Evolutionary conservation across 1,140 invertebrate genomes (phyloP).

Genomic region (Drosophila virilis): DNA sequence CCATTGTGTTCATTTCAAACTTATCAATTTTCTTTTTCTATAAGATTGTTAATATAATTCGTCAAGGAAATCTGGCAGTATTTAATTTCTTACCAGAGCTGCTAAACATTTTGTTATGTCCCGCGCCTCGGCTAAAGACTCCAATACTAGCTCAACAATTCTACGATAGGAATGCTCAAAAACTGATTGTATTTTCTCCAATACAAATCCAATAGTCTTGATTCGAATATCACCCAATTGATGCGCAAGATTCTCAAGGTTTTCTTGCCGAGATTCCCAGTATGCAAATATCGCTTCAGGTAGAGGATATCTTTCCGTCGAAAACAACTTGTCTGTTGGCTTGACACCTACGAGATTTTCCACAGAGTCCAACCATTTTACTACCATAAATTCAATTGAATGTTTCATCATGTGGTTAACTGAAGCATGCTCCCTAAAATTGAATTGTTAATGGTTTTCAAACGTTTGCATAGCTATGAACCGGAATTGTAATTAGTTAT

Average conservation of each 20-base stretch:
- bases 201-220: conserved; percentile 90
- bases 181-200: conserved; percentile 90
- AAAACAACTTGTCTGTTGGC: conserved; percentile 50
- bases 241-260: conserved; percentile 93
- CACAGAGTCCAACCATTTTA: conserved; percentile 90
- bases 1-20: conserved; percentile 89
- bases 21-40: conserved; percentile 86
- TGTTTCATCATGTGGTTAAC: conserved; percentile 87
- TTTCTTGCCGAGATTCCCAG: conserved; percentile 88
- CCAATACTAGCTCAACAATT: conserved; percentile 88
- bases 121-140: conserved; percentile 87
- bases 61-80: too few relatives aligned
- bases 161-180: conserved; percentile 90
- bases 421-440: conserved; percentile 47
- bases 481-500: too few relatives aligned
- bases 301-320: conserved; percentile 85
- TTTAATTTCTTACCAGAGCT: conserved; percentile 84
- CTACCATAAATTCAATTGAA: conserved; percentile 89
- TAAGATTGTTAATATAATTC: background rate
- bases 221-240: conserved; percentile 91
- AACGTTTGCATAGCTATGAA: too few relatives aligned
- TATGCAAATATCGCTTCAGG: conserved; percentile 90
- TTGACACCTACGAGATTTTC: conserved; percentile 87
- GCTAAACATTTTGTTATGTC: conserved; percentile 89
- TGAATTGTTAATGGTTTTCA: background rate